Percentiles rank a stretch among this genome's conserved stretches.
These are phyloP conservation scores for Rhyacichthys aspro DNA, from an alignment of 2,797 vertebrate genomes.

Conservation along the genomic window DNA sequence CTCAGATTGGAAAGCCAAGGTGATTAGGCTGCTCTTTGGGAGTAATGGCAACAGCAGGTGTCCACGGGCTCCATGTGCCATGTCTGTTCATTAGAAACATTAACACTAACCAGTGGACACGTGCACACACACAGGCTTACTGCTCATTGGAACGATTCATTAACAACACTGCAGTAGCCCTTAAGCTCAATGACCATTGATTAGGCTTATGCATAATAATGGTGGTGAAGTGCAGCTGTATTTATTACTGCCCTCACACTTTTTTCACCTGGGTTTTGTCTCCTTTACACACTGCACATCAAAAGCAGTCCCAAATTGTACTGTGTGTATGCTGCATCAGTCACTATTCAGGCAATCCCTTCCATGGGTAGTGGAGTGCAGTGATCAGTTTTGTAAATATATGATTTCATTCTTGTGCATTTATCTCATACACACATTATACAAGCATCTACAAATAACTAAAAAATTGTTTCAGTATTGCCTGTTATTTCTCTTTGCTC, in stretches of 20 bases:
- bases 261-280: constrained; percentile 28
- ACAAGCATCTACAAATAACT: not conserved
- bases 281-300: constrained; percentile 5
- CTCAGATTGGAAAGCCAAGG: constrained; percentile 46
- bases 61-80: constrained; percentile 58
- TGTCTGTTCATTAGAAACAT: constrained; percentile 62
- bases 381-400: not conserved
- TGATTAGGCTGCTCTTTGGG: constrained; percentile 60
- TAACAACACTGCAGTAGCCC: constrained; percentile 54
- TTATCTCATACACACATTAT: constrained; percentile 4
- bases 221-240: constrained; percentile 33
- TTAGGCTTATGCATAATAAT: constrained; percentile 63
- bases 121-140: constrained; percentile 20
- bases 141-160: constrained; percentile 59
- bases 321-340: not conserved
- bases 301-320: not conserved
- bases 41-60: constrained; percentile 69
- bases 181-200: constrained; percentile 67
- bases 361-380: not conserved
- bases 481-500: constrained; percentile 2
- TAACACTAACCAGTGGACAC: constrained; percentile 45
- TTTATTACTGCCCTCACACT: constrained; percentile 52
- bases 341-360: not conserved
- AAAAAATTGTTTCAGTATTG: constrained; percentile 9
- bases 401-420: constrained; percentile 5